Base-by-base conservation (phyloP, 2,888 invertebrate genomes). In the Xanthia togata region DNA sequence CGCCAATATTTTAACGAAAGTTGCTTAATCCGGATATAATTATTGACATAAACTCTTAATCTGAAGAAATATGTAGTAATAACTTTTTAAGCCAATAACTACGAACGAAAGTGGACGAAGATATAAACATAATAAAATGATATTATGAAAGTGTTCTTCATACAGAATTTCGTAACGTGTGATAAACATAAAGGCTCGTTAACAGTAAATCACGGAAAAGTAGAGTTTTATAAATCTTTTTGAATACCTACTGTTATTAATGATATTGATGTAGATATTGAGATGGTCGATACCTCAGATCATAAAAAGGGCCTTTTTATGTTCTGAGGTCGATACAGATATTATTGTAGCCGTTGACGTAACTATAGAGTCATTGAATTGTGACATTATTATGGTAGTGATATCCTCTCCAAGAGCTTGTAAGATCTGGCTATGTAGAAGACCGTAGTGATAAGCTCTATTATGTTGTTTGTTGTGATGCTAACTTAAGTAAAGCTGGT, bases 71-170 rank as follows among this genome's bases (percentile, higher is more conserved):
- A 80, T 60, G 20, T 5, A n/a, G 59, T 70, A n/a, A 67, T 73
- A 63, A 67, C 38, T 11, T 53, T 67, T 47, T 50, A 17, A 38
- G 35, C 50, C 70, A 72, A 60, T 62, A 38, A 70, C 60, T 62
- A 31, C 31, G 63, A 6, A 73, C 26, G 70, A 70, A 73, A 83
- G 62, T 75, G 62, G 26, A 78, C 20, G 38, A 67, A 47, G 26
- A 20, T 47, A 64, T 31, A 31, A 68, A 71, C 31, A 38, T 71
- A 17, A 64, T 71, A 63, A 44, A 44, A 59, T 63, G 67, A 26
- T 50, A 84, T 12, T 50, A 84, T 14, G 81, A 85, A 82, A 82
- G 81, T 78, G 44, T 47, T 63, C 12, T 17, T 76, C 31, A 23
- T 26, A 38, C 1, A 23, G 17, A 76, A 44, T 69, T 67, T 74